phyloP scores from a whole-genome alignment of 2,797 vertebrate species.

The Enteromius argenteus region DNA sequence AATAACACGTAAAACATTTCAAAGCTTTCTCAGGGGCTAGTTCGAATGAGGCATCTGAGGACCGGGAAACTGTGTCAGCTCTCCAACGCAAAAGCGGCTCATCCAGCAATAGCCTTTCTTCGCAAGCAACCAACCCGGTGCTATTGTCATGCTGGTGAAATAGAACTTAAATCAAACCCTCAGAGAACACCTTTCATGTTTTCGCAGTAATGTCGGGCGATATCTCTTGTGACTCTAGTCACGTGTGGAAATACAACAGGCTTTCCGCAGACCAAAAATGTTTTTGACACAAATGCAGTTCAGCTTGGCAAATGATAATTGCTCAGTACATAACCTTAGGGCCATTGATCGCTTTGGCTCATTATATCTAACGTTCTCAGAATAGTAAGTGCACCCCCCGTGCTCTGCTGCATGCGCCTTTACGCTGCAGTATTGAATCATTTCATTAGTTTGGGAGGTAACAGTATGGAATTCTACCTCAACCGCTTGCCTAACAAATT shows the following conservation, averaged over 20 bases:
- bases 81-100: constrained; percentile 4
- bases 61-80: constrained; percentile 25
- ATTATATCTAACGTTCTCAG: constrained; percentile 56
- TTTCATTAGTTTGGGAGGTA: constrained; percentile 50
- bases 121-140: neutral
- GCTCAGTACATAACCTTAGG: constrained; percentile 57
- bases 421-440: constrained; percentile 26
- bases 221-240: constrained; percentile 27
- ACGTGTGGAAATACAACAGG: constrained; percentile 29
- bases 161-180: constrained; percentile 33
- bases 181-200: constrained; percentile 41
- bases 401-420: constrained; percentile 30
- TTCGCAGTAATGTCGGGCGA: neutral
- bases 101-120: constrained; percentile 25
- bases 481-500: constrained; percentile 43
- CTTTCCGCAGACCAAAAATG: constrained; percentile 32
- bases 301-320: constrained; percentile 54
- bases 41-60: neutral
- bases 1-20: neutral
- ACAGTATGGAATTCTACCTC: constrained; percentile 17
- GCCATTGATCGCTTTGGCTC: constrained; percentile 43
- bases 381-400: constrained; percentile 31
- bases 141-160: constrained; percentile 34
- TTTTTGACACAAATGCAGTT: constrained; percentile 45
- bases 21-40: neutral